Conservation (phyloP, 2,797 vertebrate species). For the Fratercula arctica region DNA sequence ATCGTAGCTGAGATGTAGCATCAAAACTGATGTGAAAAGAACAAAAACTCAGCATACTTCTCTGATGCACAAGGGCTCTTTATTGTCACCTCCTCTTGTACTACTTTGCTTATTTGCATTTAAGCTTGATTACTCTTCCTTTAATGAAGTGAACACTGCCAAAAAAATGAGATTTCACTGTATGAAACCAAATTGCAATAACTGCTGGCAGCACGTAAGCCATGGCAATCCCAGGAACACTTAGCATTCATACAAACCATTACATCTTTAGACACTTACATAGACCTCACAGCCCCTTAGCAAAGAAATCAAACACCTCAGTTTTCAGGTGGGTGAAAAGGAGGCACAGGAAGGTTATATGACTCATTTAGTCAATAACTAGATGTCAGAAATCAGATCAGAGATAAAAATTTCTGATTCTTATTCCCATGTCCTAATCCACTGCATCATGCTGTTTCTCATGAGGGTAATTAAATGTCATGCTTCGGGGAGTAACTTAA, state of each 20-base stretch:
- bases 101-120: not conserved
- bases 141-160: not conserved
- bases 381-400: not conserved
- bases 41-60: not conserved
- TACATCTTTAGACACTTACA: not conserved
- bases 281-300: not conserved
- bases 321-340: not conserved
- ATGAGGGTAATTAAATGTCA: constrained; percentile 60
- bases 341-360: not conserved
- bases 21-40: not conserved
- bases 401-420: not conserved
- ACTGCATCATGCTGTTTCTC: constrained; percentile 6
- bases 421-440: not conserved
- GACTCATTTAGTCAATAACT: not conserved
- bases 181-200: not conserved
- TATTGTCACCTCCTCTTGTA: not conserved
- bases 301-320: not conserved
- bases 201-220: not conserved
- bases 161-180: not conserved
- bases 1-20: not conserved
- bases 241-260: not conserved
- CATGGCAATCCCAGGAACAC: not conserved
- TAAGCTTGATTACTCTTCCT: not conserved
- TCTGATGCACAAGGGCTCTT: not conserved
- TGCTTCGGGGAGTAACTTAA: constrained; percentile 40